Evolutionary conservation across 2,113 vertebrate species (phyloP), one percentile per base, ranked within the genome.

Genomic region (Aegotheles bennettii): DNA sequence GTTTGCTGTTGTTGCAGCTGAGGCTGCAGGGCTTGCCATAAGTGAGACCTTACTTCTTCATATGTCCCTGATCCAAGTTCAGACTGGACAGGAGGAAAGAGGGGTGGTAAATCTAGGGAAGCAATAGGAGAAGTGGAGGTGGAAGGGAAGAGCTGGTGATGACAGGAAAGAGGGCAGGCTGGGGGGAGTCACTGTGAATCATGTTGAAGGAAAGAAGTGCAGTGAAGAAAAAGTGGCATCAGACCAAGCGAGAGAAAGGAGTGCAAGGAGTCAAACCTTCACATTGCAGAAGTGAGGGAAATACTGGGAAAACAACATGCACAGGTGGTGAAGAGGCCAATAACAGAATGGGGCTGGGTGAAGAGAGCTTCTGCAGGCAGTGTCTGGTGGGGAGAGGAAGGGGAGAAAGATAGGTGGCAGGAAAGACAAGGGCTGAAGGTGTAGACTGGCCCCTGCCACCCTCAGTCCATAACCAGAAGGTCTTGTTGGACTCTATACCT

Each of bases 151-250:
- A 81, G 17, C 7, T 40, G 21, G 7, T 31, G 45, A 40, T n/a
- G 35, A 24, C 15, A 57, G 11, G 11, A 7, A 78, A 9, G 18
- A 68, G 4, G 16, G 26, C 8, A 68, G 33, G 9, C 21, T 60
- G 8, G 1, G 0, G 0, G 0, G 1, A 65, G 7, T 54, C 20
- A 25, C 25, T 45, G 40, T 7, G 4, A 10, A 13, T 42, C 26
- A n/a, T 9, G 7, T 7, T 50, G 25, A 87, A 68, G 38, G 8
- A 54, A 70, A 50, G 10, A 45, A 53, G 3, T 11, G 6, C 0
- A 0, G 4, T 69, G 47, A 63, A 84, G 45, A 50, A 69, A 74
- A 76, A 3, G 15, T 6, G 3, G 8, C 31, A 33, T 53, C 53
- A 65, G 31, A 63, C 7, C 8, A 42, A 68, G 24, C 9, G 6